Base-by-base conservation (phyloP, 1,140 invertebrate species). In the Zaprionus lachaisei region DNA sequence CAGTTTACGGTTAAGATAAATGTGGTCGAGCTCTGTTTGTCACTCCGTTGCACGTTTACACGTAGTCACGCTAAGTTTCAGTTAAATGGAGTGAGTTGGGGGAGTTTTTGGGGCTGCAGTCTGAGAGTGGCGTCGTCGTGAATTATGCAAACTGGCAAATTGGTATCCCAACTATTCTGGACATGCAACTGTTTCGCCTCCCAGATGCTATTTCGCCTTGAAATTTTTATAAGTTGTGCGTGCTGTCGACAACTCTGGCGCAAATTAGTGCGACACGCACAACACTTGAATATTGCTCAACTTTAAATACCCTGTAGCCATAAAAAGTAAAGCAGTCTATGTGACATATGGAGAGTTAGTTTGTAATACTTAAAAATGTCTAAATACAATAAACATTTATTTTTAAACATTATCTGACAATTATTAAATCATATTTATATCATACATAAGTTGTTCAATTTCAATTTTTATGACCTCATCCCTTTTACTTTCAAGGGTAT, bases 231-330 rank as follows among this genome's bases (percentile, higher is more conserved):
- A 81, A 69, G 82, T 54, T 77, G 74, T 81, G 79, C 81, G 81
- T 85, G 82, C 74, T 64, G 69, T 64, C 44, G 72, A 44, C 44
- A 44, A 74, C 74, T 72, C 76, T 58, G 70, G 54, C 41, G 71
- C 71, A 79, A 84, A 84, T 84, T 84, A 84, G 82, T 79, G 81
- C 57, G 66, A 78, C 82, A 81, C 81, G 82, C 81, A 85, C 34
- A 69, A 67, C 65, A 78, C 81, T 79, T 63, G 55, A 77, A 67
- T 70, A 55, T 38, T 61, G 64, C 49, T 54, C 12, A 62, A 76
- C 61, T 79, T 63, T 68, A 34, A 81, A 72, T 28, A 67, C 65
- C 28, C 65, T 67, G 41, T 49, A 58, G 22, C 7, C 34, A n/a
- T 44, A 57, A 49, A 34, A 58, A 5, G 5, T 49, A 11, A 2